Base-by-base conservation (phyloP, 92 coral and sea anemone species). In the Pocillopora grandis region DNA sequence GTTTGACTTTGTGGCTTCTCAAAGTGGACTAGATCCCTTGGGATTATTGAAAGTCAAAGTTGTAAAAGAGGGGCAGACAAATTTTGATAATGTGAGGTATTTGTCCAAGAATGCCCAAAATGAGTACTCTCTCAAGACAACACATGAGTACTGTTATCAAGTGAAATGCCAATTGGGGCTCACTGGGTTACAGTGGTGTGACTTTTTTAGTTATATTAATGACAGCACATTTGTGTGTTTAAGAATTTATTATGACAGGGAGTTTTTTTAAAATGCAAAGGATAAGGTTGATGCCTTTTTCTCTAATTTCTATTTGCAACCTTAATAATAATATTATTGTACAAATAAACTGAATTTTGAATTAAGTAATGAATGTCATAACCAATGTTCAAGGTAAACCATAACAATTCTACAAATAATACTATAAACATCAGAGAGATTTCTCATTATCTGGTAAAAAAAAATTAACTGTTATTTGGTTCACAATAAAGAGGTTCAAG, bases 121-220 rank as follows among this genome's bases (percentile, higher is more conserved):
- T 62, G 57, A 82, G 61, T 78, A 64, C 19, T 7, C 31, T 12
- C 71, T 91, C 1, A 91, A 91, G 73, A 86, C 19, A 71, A 79
- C 73, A 1, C 87, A 89, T 71, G 36, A 18, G 13, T 89, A 89
- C 71, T 80, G 33, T 80, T 89, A 81, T 33, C 92, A 91, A 77
- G 95, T 91, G 5, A 90, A 91, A 67, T 89, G 95, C 76, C 92
- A 89, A 63, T 18, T 85, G 23, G 92, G 62, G 12, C 80, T 91
- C 48, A 18, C 90, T 11, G 95, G 92, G 19, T 61, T 91, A 15
- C 90, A 85, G 61, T 91, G 86, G 93, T 89, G 89, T 63, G 89
- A 89, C 66, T 81, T 89, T 62, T 89, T 85, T 65, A 64, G 84
- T 49, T 90, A 72, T 23, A 63, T 86, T 9, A 79, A 59, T 83